phyloP scores from a whole-genome alignment of 2,113 vertebrate genomes.

The Poeciliopsis retropinna region DNA sequence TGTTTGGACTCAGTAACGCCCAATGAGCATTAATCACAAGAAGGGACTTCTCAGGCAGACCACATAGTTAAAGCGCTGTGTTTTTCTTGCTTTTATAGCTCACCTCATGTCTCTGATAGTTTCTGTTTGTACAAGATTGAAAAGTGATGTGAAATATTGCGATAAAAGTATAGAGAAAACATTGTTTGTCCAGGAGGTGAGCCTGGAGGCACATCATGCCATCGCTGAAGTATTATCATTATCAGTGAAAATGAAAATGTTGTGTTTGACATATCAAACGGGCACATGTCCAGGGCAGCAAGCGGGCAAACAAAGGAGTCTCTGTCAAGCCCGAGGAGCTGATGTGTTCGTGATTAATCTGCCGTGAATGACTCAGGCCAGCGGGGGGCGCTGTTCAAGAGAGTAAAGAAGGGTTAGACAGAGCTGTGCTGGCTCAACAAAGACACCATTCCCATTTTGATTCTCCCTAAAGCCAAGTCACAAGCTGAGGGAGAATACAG shows the following conservation, averaged over 20 bases:
- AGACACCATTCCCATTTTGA: constrained; percentile 6
- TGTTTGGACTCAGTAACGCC: constrained; percentile 10
- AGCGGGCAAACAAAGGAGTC: constrained; percentile 21
- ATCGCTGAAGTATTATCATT: constrained; percentile 19
- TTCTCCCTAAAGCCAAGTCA: constrained; percentile 41
- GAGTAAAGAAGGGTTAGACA: constrained; percentile 14
- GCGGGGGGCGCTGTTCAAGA: constrained; percentile 75
- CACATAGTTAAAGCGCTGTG: constrained; percentile 3
- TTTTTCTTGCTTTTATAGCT: background rate
- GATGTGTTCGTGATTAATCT: constrained; percentile 34
- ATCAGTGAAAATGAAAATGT: constrained; percentile 16
- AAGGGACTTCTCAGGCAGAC: background rate
- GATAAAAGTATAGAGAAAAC: constrained; percentile 16
- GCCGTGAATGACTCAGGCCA: constrained; percentile 54
- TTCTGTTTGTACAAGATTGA: background rate
- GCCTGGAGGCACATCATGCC: constrained; percentile 38
- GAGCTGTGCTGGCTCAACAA: constrained; percentile 9
- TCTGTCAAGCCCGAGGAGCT: constrained; percentile 16
- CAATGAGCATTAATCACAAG: background rate
- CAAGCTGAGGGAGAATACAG: constrained; percentile 35
- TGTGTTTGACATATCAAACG: constrained; percentile 49
- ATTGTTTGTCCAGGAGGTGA: constrained; percentile 21
- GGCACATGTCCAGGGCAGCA: constrained; percentile 15
- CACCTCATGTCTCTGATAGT: background rate
- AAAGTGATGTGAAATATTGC: constrained; percentile 14